Evolutionary conservation across 2,113 vertebrate species (phyloP).

Genomic region (Pangasianodon gigas): DNA sequence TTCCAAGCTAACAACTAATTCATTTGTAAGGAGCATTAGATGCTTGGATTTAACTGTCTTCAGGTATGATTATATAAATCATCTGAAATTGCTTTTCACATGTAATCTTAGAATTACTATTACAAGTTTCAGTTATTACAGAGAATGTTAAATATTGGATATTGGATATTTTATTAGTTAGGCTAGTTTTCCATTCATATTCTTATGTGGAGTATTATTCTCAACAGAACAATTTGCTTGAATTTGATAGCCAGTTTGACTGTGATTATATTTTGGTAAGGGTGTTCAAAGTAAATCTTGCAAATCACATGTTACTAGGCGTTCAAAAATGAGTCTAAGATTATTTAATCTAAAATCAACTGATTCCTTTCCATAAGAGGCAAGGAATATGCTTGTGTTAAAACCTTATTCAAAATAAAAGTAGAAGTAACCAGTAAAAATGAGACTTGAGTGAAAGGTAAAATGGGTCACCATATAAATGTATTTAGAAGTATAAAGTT

Average conservation of each 20-base stretch:
- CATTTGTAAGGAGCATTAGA: neutral
- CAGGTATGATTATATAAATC: neutral
- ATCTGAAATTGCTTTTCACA: neutral
- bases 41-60: neutral
- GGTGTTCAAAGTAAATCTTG: too few species aligned
- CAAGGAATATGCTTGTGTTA: neutral
- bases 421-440: neutral
- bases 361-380: neutral
- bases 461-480: neutral
- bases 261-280: neutral
- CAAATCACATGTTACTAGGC: too few species aligned
- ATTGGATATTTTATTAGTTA: neutral
- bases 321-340: neutral
- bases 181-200: neutral
- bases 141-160: neutral
- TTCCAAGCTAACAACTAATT: neutral
- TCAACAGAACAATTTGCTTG: neutral
- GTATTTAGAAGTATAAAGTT: neutral
- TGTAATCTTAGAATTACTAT: neutral
- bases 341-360: neutral
- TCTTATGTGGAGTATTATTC: neutral
- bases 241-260: neutral
- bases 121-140: neutral
- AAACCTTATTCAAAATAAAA: neutral
- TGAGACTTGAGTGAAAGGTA: neutral